Evolutionary conservation across 1,140 invertebrate genomes (phyloP).

Genomic region (Dreissena polymorpha): DNA sequence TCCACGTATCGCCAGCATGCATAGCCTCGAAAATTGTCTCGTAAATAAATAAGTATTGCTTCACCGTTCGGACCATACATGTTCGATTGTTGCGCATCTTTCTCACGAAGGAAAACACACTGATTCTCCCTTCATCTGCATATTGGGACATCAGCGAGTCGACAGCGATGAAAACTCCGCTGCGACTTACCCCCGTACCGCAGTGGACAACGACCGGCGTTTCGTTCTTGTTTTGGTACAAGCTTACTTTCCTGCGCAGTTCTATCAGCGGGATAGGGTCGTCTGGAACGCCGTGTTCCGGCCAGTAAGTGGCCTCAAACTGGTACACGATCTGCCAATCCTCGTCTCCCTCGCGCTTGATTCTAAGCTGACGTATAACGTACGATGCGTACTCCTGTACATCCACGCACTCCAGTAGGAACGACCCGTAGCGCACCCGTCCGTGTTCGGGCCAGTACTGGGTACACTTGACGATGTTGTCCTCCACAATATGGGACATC

Average conservation of each 20-base stretch:
- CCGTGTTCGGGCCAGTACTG: constrained; percentile 77
- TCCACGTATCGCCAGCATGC: constrained; percentile 67
- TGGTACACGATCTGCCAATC: constrained; percentile 61
- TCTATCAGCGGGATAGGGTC: constrained; percentile 98
- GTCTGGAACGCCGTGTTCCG: constrained; percentile 98
- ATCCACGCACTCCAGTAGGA: constrained; percentile 67
- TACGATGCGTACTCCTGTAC: constrained; percentile 71
- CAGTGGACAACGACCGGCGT: constrained; percentile 98
- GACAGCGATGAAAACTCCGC: constrained; percentile 76
- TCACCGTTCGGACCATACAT: constrained; percentile 75
- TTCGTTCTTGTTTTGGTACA: constrained; percentile 56
- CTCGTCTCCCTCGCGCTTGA: constrained; percentile 27
- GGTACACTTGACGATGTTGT: constrained; percentile 77
- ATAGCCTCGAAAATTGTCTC: constrained; percentile 76
- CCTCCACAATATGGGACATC: constrained; percentile 75
- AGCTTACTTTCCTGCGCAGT: constrained; percentile 93
- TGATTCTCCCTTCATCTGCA: constrained; percentile 72
- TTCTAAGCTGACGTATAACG: constrained; percentile 63
- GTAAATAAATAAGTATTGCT: constrained; percentile 78
- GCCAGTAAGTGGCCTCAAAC: constrained; percentile 99
- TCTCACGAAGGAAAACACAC: constrained; percentile 72
- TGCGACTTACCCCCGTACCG: constrained; percentile 82
- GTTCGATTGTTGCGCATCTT: constrained; percentile 73
- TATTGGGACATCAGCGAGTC: constrained; percentile 75
- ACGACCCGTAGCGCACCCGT: constrained; percentile 65